These are phyloP conservation scores for Lithophane socia DNA, from an alignment of 2,888 invertebrate species.

Conservation along the genomic window DNA sequence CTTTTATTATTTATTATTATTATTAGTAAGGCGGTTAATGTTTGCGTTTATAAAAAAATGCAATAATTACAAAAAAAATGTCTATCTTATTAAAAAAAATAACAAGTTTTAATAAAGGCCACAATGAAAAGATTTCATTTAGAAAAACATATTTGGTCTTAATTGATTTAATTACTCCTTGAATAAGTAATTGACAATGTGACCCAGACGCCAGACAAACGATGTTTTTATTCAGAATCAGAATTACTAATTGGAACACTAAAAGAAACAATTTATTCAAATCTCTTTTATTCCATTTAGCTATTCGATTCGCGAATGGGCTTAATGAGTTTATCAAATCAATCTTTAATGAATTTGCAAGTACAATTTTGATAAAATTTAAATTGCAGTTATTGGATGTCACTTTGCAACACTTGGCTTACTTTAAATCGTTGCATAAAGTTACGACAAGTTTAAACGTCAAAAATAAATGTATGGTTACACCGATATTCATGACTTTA, in stretches of 20 bases:
- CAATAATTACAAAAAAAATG: background rate
- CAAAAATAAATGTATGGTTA: background rate
- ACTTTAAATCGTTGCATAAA: background rate
- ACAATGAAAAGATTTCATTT: background rate
- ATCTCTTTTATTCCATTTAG: constrained; percentile 7
- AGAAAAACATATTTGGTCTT: background rate
- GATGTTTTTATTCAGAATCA: constrained; percentile 30
- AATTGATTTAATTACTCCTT: constrained; percentile 32
- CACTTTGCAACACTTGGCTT: background rate
- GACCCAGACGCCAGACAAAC: constrained; percentile 17
- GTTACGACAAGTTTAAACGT: background rate
- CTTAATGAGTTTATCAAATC: constrained; percentile 4
- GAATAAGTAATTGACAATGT: constrained; percentile 19
- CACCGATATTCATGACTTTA: background rate
- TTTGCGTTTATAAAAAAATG: background rate
- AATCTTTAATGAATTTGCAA: background rate
- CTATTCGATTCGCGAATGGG: background rate
- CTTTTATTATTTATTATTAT: too few relatives aligned
- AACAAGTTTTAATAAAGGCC: background rate
- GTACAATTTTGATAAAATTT: background rate
- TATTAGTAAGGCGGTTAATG: too few relatives aligned
- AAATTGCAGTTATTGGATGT: background rate
- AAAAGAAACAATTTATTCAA: constrained; percentile 34
- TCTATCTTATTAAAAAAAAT: background rate
- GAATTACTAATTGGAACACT: constrained; percentile 29